phyloP scores from a whole-genome alignment of 2,888 invertebrate genomes.

The Acronicta leporina region DNA sequence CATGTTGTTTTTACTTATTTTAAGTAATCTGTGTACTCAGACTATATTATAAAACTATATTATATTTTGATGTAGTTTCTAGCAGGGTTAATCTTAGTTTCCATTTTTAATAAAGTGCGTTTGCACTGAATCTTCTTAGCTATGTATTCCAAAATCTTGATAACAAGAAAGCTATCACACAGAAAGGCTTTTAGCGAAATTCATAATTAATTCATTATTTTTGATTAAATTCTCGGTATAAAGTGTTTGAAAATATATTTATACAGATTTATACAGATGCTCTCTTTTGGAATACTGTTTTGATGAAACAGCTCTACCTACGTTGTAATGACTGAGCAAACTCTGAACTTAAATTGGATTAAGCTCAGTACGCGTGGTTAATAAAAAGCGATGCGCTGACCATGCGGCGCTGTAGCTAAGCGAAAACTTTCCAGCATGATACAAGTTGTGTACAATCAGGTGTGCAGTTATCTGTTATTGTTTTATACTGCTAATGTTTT shows the following conservation, averaged over 20 bases:
- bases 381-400: conserved; percentile 58
- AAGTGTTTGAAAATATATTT: conserved; percentile 22
- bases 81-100: conserved; percentile 12
- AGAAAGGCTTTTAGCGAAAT: conserved; percentile 5
- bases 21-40: conserved; percentile 9
- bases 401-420: conserved; percentile 49
- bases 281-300: conserved; percentile 42
- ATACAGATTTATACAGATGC: conserved; percentile 34
- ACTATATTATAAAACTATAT: background rate
- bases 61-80: conserved; percentile 16
- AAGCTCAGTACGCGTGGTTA: conserved; percentile 56
- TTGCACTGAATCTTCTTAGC: no score
- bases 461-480: conserved; percentile 13
- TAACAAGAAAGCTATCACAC: conserved; percentile 3
- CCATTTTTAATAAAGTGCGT: no score
- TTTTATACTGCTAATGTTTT: no score
- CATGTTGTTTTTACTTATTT: conserved; percentile 8
- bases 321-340: conserved; percentile 38
- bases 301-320: conserved; percentile 46
- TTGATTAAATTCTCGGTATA: conserved; percentile 7
- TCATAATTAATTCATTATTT: conserved; percentile 13
- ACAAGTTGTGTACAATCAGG: conserved; percentile 21
- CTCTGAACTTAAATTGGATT: conserved; percentile 68
- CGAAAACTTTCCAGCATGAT: conserved; percentile 35
- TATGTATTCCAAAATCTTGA: conserved; percentile 4